A percentile compares a stretch with the other conserved stretches of the same genome.
Evolutionary conservation across 1,140 invertebrate genomes (phyloP).

Genomic region (Danaus plexippus): DNA sequence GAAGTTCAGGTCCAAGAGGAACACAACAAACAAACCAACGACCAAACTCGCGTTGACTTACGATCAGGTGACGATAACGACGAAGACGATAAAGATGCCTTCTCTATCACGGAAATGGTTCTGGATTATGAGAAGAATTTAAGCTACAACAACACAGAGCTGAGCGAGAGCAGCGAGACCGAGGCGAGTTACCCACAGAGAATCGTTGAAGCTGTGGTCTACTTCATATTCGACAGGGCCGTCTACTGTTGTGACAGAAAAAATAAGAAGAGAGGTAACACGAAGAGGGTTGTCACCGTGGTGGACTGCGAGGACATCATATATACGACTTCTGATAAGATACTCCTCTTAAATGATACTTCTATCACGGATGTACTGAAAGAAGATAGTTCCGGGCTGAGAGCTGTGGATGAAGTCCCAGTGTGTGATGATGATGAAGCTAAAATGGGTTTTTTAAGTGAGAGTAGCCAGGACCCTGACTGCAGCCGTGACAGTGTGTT

Average conservation of each 20-base stretch:
- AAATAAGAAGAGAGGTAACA: conserved; percentile 24
- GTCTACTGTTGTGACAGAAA: conserved; percentile 26
- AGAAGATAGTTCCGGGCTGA: too few species aligned
- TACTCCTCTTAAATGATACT: conserved; percentile 19
- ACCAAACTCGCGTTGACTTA: neutral
- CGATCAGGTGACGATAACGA: conserved; percentile 8
- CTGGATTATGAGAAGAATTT: conserved; percentile 36
- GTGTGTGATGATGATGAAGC: too few species aligned
- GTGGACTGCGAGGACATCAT: conserved; percentile 60
- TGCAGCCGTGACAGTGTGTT: too few species aligned
- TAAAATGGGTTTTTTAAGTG: too few species aligned
- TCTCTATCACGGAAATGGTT: conserved; percentile 51
- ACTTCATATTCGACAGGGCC: conserved; percentile 47
- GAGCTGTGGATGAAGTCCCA: too few species aligned
- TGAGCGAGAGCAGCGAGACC: conserved; percentile 37
- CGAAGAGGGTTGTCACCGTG: conserved; percentile 50
- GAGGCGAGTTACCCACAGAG: conserved; percentile 26
- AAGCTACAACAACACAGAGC: conserved; percentile 31
- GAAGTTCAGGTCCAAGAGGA: conserved; percentile 1
- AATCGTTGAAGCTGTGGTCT: conserved; percentile 44
- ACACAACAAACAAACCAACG: neutral
- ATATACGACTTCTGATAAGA: conserved; percentile 36
- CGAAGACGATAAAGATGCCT: conserved; percentile 15
- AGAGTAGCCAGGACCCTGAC: too few species aligned
- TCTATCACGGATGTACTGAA: too few species aligned